Evolutionary conservation across 2,113 vertebrate species (phyloP).

Genomic region (Talpa occidentalis): DNA sequence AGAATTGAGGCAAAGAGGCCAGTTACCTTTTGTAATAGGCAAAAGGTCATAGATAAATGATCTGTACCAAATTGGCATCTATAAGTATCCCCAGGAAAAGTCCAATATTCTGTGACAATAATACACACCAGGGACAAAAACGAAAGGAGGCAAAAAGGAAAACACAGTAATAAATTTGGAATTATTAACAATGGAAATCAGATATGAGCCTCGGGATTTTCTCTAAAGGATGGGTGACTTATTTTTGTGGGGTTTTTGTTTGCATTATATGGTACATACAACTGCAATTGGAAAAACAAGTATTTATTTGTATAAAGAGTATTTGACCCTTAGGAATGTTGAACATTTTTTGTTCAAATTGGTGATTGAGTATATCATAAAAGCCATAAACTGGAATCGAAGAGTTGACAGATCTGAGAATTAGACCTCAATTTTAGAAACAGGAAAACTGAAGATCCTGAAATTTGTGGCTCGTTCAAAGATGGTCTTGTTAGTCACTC

Average conservation of each 20-base stretch:
- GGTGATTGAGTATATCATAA: background rate
- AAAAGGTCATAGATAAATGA: background rate
- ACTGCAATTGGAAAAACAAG: background rate
- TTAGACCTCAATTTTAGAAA: background rate
- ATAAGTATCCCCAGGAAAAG: background rate
- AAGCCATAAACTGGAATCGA: background rate
- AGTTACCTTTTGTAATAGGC: background rate
- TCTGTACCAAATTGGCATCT: background rate
- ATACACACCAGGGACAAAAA: background rate
- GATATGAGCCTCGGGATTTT: background rate
- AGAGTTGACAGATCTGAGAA: background rate
- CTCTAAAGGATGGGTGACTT: background rate
- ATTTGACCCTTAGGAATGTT: background rate
- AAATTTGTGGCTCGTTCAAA: background rate
- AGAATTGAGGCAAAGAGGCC: background rate
- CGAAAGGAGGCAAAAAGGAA: background rate
- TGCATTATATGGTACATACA: background rate
- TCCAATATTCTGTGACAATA: background rate
- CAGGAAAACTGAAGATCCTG: background rate
- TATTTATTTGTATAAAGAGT: background rate
- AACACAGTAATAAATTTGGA: background rate
- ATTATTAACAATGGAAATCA: background rate
- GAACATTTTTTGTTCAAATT: background rate
- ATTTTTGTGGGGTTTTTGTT: background rate
- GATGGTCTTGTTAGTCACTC: background rate